These are phyloP conservation scores for Macquaria ambigua DNA, from an alignment of 2,113 vertebrate species.

Conservation along the genomic window DNA sequence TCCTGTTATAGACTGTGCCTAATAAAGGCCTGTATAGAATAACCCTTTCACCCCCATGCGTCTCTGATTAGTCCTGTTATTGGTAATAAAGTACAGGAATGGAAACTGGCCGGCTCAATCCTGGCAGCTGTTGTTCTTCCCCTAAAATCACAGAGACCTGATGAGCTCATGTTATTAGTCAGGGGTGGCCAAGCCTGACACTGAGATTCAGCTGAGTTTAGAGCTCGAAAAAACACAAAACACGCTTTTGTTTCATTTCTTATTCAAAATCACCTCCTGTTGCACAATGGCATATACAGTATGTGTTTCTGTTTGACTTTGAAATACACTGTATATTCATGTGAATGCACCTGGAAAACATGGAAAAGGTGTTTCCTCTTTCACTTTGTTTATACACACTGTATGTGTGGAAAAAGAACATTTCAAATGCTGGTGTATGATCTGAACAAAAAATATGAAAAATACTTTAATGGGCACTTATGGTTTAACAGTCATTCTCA, in stretches of 20 bases:
- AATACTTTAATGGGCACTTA: constrained; percentile 71
- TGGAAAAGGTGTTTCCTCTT: background rate
- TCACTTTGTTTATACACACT: background rate
- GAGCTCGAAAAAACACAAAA: constrained; percentile 41
- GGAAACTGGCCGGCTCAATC: constrained; percentile 65
- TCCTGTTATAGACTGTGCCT: constrained; percentile 1
- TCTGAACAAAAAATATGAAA: constrained; percentile 23
- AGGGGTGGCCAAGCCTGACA: constrained; percentile 55
- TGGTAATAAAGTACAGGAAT: constrained; percentile 72
- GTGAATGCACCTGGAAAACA: constrained; percentile 12
- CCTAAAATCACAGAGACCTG: constrained; percentile 64
- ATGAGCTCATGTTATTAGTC: constrained; percentile 75
- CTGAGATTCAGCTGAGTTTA: constrained; percentile 31
- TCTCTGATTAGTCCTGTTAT: constrained; percentile 74
- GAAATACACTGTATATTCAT: constrained; percentile 1
- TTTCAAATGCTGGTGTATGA: constrained; percentile 16
- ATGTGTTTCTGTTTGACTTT: background rate
- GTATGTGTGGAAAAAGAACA: constrained; percentile 1
- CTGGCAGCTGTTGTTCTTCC: constrained; percentile 69
- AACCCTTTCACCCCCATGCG: constrained; percentile 66
- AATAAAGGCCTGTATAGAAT: constrained; percentile 33
- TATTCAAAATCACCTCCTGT: constrained; percentile 7
- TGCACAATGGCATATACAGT: constrained; percentile 2
- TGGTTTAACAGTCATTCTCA: constrained; percentile 40
- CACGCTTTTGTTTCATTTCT: constrained; percentile 39